Evolutionary conservation across 2,113 vertebrate species (phyloP).

Genomic region (Pedetes capensis): DNA sequence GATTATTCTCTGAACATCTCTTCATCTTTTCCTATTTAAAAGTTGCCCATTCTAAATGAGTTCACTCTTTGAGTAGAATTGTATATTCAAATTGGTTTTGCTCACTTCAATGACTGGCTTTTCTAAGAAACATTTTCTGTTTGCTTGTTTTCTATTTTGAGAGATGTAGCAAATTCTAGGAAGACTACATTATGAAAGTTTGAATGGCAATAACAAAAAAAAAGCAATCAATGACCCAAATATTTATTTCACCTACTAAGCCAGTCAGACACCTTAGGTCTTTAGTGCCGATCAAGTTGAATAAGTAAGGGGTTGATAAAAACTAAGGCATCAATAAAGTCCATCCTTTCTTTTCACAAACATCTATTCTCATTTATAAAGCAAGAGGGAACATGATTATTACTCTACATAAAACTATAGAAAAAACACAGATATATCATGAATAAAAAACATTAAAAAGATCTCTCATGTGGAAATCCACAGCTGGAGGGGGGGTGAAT

Average conservation of each 20-base stretch:
- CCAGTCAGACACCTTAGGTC: neutral
- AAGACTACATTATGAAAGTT: neutral
- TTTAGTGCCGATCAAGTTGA: neutral
- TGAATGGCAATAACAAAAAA: neutral
- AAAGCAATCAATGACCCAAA: neutral
- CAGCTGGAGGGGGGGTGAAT: neutral
- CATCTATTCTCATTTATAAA: neutral
- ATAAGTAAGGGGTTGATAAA: neutral
- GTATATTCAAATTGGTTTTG: neutral
- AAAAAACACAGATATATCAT: neutral
- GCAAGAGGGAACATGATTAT: neutral
- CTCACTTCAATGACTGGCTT: neutral
- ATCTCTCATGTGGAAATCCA: neutral
- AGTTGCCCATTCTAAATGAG: neutral
- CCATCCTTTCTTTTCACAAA: neutral
- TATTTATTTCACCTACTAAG: neutral
- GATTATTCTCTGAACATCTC: neutral
- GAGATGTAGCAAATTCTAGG: neutral
- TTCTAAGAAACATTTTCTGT: neutral
- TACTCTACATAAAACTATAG: neutral
- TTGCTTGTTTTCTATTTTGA: neutral
- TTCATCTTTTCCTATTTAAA: constrained; percentile 20
- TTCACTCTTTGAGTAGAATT: neutral
- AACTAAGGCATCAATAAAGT: neutral
- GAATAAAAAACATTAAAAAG: neutral